Conservation (phyloP, 2,797 vertebrate species). For the Rhynchonycteris naso region DNA sequence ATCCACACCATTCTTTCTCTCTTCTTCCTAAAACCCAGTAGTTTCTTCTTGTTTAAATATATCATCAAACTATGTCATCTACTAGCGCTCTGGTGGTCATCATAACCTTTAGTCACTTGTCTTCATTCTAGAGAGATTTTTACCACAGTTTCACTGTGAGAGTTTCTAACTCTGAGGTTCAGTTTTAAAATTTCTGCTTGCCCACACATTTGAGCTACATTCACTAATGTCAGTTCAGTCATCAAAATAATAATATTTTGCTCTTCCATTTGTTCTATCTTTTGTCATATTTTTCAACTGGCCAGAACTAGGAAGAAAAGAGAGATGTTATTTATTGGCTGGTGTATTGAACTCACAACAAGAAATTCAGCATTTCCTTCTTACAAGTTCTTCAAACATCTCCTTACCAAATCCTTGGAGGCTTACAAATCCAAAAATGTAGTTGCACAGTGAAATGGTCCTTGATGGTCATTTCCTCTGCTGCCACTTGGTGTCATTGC, state of each 20-base stretch:
- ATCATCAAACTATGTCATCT: not conserved
- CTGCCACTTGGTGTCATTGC: not conserved
- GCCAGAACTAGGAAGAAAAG: not conserved
- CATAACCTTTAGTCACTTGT: not conserved
- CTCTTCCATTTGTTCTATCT: not conserved
- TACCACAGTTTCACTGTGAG: not conserved
- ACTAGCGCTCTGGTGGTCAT: not conserved
- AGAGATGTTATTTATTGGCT: not conserved
- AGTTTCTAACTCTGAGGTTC: not conserved
- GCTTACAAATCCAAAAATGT: not conserved
- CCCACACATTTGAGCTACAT: not conserved
- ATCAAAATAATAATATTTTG: not conserved
- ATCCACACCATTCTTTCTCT: not conserved
- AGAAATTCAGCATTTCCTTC: not conserved
- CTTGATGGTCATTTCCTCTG: not conserved
- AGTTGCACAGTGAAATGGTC: not conserved
- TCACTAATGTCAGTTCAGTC: not conserved
- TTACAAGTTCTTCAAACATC: not conserved
- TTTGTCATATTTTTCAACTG: constrained; percentile 8
- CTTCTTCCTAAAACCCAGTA: not conserved
- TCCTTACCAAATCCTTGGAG: not conserved
- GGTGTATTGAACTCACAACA: not conserved
- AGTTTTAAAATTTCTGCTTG: not conserved
- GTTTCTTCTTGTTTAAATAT: not conserved
- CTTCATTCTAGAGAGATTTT: constrained; percentile 11